A percentile compares a stretch with the other conserved stretches of the same genome.
Evolutionary conservation across 2,888 invertebrate genomes (phyloP).

Genomic region (Liodrosophila aerea): DNA sequence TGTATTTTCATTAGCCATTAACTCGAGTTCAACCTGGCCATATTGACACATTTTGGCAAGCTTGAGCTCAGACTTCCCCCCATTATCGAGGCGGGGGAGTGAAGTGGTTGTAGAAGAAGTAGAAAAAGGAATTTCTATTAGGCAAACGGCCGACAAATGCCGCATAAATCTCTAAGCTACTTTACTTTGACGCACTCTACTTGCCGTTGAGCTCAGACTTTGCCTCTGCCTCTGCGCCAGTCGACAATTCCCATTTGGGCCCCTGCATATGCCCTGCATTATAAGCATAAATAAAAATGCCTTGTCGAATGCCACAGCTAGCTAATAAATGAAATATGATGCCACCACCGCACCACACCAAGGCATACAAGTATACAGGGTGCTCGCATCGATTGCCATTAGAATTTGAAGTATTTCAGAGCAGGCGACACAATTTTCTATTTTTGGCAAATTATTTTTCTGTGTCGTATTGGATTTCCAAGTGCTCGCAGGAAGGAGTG

Average conservation of each 20-base stretch:
- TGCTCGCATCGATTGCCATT: slow-evolving; percentile 57
- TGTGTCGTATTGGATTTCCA: slow-evolving; percentile 71
- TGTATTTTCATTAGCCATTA: slow-evolving; percentile 28
- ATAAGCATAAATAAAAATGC: slow-evolving; percentile 75
- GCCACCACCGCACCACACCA: slow-evolving; percentile 39
- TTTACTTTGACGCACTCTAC: slow-evolving; percentile 60
- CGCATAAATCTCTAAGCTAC: slow-evolving; percentile 75
- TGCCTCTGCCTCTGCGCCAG: slow-evolving; percentile 19
- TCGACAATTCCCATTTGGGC: slow-evolving; percentile 74
- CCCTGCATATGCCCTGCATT: slow-evolving; percentile 81
- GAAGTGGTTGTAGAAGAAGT: neutral
- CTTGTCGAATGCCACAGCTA: slow-evolving; percentile 45
- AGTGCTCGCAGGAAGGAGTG: neutral
- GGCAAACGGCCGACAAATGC: slow-evolving; percentile 54
- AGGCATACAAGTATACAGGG: neutral
- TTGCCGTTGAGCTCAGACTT: slow-evolving; percentile 21
- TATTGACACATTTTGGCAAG: slow-evolving; percentile 50
- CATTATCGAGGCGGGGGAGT: too few species aligned
- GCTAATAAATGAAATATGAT: slow-evolving; percentile 80
- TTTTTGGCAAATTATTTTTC: slow-evolving; percentile 78
- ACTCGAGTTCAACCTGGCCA: slow-evolving; percentile 37
- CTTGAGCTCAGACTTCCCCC: neutral
- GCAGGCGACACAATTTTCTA: slow-evolving; percentile 73
- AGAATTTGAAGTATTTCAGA: slow-evolving; percentile 65
- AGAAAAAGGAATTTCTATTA: slow-evolving; percentile 50